Conservation (phyloP, 2,888 invertebrate genomes). For the Cataglyphis rosenhaueri region DNA sequence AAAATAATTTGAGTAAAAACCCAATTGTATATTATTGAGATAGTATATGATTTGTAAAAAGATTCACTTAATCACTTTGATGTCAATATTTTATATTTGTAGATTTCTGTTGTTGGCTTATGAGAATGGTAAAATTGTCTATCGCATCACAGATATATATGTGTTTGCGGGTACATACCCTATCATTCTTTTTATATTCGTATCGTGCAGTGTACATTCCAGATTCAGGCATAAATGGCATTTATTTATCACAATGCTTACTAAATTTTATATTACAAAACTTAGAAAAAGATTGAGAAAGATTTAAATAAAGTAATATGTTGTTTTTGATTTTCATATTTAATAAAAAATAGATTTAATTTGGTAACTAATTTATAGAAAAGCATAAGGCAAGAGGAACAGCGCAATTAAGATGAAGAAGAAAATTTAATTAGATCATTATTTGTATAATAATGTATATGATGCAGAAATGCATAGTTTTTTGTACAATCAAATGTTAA, state of each 20-base stretch:
- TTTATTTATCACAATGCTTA: slow-evolving; percentile 66
- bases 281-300: slow-evolving; percentile 5
- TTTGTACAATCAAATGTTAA: slow-evolving; percentile 49
- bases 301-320: slow-evolving; percentile 30
- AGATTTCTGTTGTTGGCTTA: slow-evolving; percentile 79
- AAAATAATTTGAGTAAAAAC: slow-evolving; percentile 61
- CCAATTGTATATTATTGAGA: slow-evolving; percentile 74
- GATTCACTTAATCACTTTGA: slow-evolving; percentile 75
- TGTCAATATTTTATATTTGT: slow-evolving; percentile 81
- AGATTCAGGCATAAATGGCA: slow-evolving; percentile 74
- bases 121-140: slow-evolving; percentile 61
- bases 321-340: neutral
- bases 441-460: slow-evolving; percentile 63
- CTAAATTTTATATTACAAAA: slow-evolving; percentile 12
- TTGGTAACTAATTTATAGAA: slow-evolving; percentile 3
- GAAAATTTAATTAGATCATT: slow-evolving; percentile 50
- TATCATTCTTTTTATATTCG: slow-evolving; percentile 57
- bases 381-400: neutral
- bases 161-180: slow-evolving; percentile 39
- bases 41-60: slow-evolving; percentile 78
- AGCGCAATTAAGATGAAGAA: slow-evolving; percentile 41
- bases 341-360: neutral
- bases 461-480: slow-evolving; percentile 47
- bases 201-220: slow-evolving; percentile 79
- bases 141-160: slow-evolving; percentile 62